A percentile compares a stretch with the other conserved stretches of the same genome.
Evolutionary conservation across 2,888 invertebrate genomes (phyloP).

Genomic region (Agrotis clavis): DNA sequence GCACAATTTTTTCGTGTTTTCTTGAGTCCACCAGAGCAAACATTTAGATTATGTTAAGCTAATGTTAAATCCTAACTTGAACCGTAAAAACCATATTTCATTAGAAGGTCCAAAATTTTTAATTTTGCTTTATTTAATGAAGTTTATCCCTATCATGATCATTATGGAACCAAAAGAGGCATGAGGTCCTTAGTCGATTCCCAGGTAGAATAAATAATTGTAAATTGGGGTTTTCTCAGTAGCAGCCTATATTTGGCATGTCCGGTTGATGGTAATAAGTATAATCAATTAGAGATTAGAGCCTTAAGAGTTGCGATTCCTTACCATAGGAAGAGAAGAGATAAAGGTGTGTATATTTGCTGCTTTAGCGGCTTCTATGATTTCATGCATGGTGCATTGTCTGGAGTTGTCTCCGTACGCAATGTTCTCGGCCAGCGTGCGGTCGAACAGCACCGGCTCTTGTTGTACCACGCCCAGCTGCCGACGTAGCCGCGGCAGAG

Average conservation of each 20-base stretch:
- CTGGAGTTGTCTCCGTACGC: constrained; percentile 96
- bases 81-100: no score
- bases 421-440: constrained; percentile 96
- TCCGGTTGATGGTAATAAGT: neutral
- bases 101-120: no score
- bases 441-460: constrained; percentile 96
- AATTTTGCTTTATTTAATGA: constrained; percentile 3
- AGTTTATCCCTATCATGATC: no score
- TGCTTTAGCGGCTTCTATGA: constrained; percentile 94
- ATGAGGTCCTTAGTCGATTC: no score
- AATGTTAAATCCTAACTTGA: no score
- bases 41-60: no score
- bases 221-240: no score
- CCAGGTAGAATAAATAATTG: no score
- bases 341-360: constrained; percentile 96
- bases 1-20: no score
- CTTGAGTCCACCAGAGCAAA: no score
- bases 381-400: constrained; percentile 93
- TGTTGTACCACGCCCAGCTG: constrained; percentile 96
- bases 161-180: no score
- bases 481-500: constrained; percentile 93
- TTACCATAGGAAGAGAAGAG: constrained; percentile 92
- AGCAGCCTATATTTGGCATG: neutral
- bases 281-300: neutral
- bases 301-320: neutral